Evolutionary conservation across 2,113 vertebrate species (phyloP).

Genomic region (Gymnogyps californianus): DNA sequence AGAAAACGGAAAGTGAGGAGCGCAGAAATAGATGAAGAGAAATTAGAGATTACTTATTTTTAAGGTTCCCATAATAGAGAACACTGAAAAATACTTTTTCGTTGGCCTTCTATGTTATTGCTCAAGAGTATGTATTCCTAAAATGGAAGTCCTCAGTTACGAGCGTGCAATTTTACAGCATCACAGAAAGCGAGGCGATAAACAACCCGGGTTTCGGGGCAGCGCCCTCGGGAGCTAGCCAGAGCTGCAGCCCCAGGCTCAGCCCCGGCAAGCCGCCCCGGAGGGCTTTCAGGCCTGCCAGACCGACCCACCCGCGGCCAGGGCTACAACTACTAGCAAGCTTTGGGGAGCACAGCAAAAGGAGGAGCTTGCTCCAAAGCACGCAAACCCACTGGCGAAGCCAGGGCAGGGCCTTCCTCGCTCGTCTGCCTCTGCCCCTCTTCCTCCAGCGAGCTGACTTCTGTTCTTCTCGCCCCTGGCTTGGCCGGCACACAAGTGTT

Average conservation of each 20-base stretch:
- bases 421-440: too few relatives aligned
- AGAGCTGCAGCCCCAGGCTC: background rate
- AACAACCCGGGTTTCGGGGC: fast-evolving
- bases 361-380: background rate
- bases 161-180: fast-evolving
- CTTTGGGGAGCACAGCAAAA: fast-evolving
- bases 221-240: background rate
- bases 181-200: too few relatives aligned
- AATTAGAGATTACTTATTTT: background rate
- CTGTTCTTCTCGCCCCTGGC: background rate
- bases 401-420: too few relatives aligned
- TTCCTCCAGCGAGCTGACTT: background rate
- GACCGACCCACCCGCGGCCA: fast-evolving
- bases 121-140: background rate
- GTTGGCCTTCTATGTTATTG: fast-evolving
- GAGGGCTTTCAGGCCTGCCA: too few relatives aligned
- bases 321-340: background rate
- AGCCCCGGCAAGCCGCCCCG: background rate
- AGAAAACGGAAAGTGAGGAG: background rate
- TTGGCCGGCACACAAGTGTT: fast-evolving
- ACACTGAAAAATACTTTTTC: background rate
- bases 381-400: fast-evolving
- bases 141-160: background rate
- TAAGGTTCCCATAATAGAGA: background rate
- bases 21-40: background rate